These are phyloP conservation scores for Orgyia antiqua DNA, from an alignment of 2,888 invertebrate species.

Conservation along the genomic window DNA sequence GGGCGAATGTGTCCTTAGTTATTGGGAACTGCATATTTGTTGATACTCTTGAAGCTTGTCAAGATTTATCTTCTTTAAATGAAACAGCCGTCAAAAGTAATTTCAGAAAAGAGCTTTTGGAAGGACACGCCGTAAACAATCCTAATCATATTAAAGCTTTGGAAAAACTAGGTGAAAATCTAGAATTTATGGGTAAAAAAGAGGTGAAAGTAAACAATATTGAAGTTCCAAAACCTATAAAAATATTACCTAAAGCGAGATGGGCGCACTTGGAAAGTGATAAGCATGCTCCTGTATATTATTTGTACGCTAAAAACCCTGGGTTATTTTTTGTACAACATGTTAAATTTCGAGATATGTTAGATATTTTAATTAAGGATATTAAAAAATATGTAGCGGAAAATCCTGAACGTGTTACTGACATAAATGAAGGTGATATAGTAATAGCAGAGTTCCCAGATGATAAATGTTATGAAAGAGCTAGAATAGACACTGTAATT, in stretches of 20 bases:
- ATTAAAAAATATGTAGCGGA: constrained; percentile 49
- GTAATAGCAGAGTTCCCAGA: constrained; percentile 72
- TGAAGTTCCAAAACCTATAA: constrained; percentile 17
- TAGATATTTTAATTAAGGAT: constrained; percentile 51
- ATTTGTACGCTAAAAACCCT: constrained; percentile 61
- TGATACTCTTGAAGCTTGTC: constrained; percentile 78
- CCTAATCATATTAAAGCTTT: constrained; percentile 68
- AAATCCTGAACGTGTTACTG: constrained; percentile 26
- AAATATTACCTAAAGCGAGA: constrained; percentile 25
- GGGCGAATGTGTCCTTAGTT: constrained; percentile 72
- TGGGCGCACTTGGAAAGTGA: constrained; percentile 74
- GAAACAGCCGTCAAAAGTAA: constrained; percentile 73
- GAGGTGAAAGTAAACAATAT: constrained; percentile 9
- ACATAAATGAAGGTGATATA: constrained; percentile 52
- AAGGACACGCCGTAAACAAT: constrained; percentile 54
- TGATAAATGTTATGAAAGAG: constrained; percentile 59
- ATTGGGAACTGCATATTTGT: constrained; percentile 81
- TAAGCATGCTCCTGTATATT: constrained; percentile 54
- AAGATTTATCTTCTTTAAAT: constrained; percentile 66
- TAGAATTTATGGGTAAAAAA: constrained; percentile 17
- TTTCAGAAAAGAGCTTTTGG: constrained; percentile 71
- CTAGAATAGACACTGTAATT: constrained; percentile 54
- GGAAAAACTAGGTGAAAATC: constrained; percentile 55
- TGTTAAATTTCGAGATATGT: constrained; percentile 60
- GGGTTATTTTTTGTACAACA: constrained; percentile 69